Evolutionary conservation across 1,140 invertebrate genomes (phyloP).

Genomic region (Caenorhabditis elegans): DNA sequence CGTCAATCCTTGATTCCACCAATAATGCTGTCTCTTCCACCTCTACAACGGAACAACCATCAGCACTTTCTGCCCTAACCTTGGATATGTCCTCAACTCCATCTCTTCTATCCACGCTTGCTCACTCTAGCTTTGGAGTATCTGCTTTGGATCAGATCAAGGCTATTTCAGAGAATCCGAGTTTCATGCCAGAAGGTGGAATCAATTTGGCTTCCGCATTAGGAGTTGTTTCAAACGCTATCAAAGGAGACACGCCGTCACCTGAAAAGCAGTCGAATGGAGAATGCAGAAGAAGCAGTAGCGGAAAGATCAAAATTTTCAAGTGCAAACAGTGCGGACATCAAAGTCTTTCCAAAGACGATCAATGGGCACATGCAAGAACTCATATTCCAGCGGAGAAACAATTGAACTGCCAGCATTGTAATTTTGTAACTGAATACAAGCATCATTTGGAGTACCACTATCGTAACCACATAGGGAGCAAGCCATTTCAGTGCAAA

Average conservation of each 20-base stretch:
- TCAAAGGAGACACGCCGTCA: background rate
- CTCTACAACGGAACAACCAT: background rate
- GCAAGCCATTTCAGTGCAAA: conserved; percentile 92
- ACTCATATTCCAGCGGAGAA: conserved; percentile 86
- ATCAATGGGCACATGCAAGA: conserved; percentile 72
- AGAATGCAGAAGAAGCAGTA: conserved; percentile 31
- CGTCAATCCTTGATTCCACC: conserved; percentile 29
- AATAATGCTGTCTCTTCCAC: background rate
- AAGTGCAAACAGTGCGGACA: conserved; percentile 85
- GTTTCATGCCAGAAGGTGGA: conserved; percentile 26
- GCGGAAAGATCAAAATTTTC: conserved; percentile 74
- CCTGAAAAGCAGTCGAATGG: background rate
- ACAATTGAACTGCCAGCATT: conserved; percentile 83
- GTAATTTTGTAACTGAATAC: conserved; percentile 94
- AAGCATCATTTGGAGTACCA: conserved; percentile 99
- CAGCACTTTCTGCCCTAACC: background rate
- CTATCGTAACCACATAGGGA: conserved; percentile 87
- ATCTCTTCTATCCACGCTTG: background rate
- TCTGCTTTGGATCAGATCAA: conserved; percentile 45
- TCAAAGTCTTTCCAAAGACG: conserved; percentile 72
- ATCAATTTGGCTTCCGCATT: conserved; percentile 31
- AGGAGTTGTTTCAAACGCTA: background rate
- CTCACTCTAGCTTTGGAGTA: background rate
- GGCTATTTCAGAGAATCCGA: conserved; percentile 43
- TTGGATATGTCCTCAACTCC: conserved; percentile 19